These are phyloP conservation scores for Pentalonia nigronervosa DNA, from an alignment of 1,140 invertebrate genomes.

Conservation along the genomic window DNA sequence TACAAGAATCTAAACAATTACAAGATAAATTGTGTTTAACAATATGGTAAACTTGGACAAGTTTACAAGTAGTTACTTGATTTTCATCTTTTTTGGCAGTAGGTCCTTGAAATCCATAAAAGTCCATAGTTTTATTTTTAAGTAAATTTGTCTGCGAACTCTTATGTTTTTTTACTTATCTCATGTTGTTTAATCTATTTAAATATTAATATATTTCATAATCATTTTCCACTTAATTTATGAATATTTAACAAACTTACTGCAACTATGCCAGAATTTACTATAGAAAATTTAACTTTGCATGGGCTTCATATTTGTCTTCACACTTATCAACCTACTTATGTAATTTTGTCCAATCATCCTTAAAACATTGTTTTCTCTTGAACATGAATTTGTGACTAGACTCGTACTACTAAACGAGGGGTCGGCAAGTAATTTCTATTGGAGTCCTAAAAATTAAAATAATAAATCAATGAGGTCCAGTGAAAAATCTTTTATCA, in stretches of 20 bases:
- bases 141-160: not conserved
- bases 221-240: not conserved
- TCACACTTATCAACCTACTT: not conserved
- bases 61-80: constrained; percentile 5
- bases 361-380: constrained; percentile 31
- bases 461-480: too few species aligned
- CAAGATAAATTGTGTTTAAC: not conserved
- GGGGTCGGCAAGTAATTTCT: too few species aligned
- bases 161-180: not conserved
- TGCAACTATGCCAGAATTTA: not conserved
- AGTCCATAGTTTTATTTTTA: constrained; percentile 24
- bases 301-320: constrained; percentile 29
- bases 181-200: not conserved
- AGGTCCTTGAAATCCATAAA: constrained; percentile 11
- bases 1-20: not conserved
- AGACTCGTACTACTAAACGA: too few species aligned
- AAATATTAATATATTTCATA: not conserved
- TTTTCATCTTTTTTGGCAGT: not conserved
- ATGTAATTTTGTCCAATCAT: not conserved
- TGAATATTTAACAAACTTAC: not conserved
- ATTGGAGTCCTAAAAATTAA: too few species aligned
- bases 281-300: constrained; percentile 32
- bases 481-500: too few species aligned
- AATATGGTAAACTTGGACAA: constrained; percentile 12
- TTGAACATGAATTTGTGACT: too few species aligned